phyloP scores from a whole-genome alignment of 2,888 invertebrate genomes.

The Imbricaverruca yamaguchii region DNA sequence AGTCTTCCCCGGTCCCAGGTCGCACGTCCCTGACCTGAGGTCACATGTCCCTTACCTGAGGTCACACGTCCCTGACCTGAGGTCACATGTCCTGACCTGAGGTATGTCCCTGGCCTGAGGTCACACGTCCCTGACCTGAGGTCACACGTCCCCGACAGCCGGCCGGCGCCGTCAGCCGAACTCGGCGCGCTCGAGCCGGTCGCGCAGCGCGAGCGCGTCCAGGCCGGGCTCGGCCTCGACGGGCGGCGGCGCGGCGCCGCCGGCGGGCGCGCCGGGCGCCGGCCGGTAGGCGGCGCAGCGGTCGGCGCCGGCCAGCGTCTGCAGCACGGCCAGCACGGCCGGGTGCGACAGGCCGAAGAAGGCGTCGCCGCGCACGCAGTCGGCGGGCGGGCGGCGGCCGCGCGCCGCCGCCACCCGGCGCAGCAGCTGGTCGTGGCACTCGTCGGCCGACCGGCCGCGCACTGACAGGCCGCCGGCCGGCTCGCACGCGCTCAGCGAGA shows the following conservation, averaged over 20 bases:
- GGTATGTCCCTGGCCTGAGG: no score
- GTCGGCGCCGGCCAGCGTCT: background rate
- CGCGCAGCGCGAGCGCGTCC: background rate
- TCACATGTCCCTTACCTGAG: background rate
- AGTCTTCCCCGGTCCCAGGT: background rate
- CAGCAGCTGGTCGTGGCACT: background rate
- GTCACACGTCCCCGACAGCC: no score
- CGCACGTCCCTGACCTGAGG: background rate
- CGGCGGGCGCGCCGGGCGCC: background rate
- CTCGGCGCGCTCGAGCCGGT: background rate
- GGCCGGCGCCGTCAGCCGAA: no score
- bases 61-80: background rate
- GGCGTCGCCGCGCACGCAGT: background rate
- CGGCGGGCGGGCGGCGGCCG: no score
- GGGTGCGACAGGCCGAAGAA: constrained; percentile 6
- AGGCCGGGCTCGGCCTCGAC: background rate
- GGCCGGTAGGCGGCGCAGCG: background rate
- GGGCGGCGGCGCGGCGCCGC: background rate
- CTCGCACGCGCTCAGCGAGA: background rate
- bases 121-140: no score
- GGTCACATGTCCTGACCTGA: background rate
- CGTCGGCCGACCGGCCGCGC: background rate
- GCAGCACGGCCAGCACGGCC: background rate
- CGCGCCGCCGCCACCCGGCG: background rate
- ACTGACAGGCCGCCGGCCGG: background rate